Evolutionary conservation across 2,888 invertebrate genomes (phyloP).

Genomic region (Rhagonycha lutea): DNA sequence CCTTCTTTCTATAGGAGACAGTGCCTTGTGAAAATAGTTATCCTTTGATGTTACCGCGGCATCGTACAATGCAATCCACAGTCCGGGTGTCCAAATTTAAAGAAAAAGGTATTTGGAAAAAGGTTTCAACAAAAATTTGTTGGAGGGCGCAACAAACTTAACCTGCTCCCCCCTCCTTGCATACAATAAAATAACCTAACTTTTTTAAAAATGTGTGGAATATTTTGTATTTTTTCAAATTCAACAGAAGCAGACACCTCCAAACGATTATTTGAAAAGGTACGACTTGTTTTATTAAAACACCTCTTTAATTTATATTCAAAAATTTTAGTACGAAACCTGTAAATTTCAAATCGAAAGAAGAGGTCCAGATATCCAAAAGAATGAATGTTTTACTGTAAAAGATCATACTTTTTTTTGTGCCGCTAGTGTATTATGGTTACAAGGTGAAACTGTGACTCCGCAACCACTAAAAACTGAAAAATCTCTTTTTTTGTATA

Average conservation of each 20-base stretch:
- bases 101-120: too few relatives aligned
- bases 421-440: conserved; percentile 75
- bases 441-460: conserved; percentile 70
- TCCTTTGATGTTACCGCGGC: too few relatives aligned
- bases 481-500: conserved; percentile 76
- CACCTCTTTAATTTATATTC: neutral
- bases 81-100: too few relatives aligned
- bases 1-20: too few relatives aligned
- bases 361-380: conserved; percentile 63
- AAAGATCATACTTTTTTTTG: conserved; percentile 41
- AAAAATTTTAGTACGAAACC: conserved; percentile 40
- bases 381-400: conserved; percentile 28
- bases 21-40: too few relatives aligned
- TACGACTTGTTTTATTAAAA: neutral
- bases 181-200: conserved; percentile 5
- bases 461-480: conserved; percentile 70
- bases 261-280: neutral
- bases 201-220: conserved; percentile 19
- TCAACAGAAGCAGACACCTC: neutral
- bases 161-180: neutral
- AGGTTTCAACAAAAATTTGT: too few relatives aligned
- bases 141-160: too few relatives aligned
- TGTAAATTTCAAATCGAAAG: conserved; percentile 52
- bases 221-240: conserved; percentile 12
- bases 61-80: too few relatives aligned